Conservation (phyloP, 2,113 vertebrate species). For the Hemiprocne comata region DNA sequence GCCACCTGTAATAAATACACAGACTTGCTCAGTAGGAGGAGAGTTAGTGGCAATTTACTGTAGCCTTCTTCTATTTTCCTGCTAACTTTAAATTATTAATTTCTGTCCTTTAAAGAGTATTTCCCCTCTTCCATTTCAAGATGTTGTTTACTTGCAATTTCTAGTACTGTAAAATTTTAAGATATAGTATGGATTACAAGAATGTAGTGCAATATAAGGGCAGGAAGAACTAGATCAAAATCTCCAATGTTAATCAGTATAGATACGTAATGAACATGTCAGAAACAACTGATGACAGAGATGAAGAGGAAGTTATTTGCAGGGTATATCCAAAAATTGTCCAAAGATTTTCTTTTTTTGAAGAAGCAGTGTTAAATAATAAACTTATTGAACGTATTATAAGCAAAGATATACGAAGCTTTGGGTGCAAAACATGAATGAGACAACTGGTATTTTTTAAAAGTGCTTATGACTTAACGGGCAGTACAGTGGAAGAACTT, state of each 20-base stretch:
- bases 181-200: neutral
- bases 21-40: neutral
- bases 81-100: conserved; percentile 16
- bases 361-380: neutral
- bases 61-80: neutral
- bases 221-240: neutral
- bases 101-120: conserved; percentile 15
- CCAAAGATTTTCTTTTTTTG: neutral
- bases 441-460: neutral
- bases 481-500: rapidly evolving
- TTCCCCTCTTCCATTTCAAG: neutral
- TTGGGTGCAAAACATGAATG: neutral
- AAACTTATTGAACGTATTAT: neutral
- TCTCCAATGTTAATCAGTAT: neutral
- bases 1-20: neutral
- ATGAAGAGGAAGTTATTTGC: neutral
- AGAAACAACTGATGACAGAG: neutral
- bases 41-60: neutral
- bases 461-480: neutral
- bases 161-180: neutral
- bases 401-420: neutral
- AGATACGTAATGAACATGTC: neutral
- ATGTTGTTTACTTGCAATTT: neutral
- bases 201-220: neutral
- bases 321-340: neutral